phyloP scores from a whole-genome alignment of 2,113 vertebrate genomes.

The Xiphophorus maculatus region DNA sequence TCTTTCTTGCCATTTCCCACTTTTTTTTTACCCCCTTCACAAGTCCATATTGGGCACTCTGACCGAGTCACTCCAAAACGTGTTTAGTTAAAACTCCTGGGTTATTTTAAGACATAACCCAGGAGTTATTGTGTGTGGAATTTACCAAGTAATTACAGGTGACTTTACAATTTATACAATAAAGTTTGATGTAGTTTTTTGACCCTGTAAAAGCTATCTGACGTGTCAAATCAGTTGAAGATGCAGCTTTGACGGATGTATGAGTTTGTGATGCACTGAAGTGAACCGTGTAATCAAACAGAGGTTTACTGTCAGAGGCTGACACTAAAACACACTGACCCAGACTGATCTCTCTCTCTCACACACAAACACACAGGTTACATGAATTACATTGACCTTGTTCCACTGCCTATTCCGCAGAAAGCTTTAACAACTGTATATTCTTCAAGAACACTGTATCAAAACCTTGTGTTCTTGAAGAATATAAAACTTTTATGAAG shows the following conservation, averaged over 20 bases:
- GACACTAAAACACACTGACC: conserved; percentile 62
- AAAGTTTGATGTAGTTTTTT: not conserved
- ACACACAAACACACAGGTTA: conserved; percentile 6
- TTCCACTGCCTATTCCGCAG: not conserved
- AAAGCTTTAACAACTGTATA: not conserved
- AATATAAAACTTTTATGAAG: conserved; percentile 13
- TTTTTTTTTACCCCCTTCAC: no score
- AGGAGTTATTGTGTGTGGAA: no score
- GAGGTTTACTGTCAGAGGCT: conserved; percentile 33
- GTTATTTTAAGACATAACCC: no score
- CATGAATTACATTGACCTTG: not conserved
- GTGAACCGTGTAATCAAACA: conserved; percentile 31
- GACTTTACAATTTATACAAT: no score
- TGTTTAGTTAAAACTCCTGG: no score
- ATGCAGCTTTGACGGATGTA: not conserved
- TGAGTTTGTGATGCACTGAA: conserved; percentile 11
- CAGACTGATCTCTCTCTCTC: conserved; percentile 39
- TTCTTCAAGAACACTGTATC: not conserved
- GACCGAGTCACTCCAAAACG: no score
- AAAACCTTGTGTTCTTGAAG: not conserved
- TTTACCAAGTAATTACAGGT: no score
- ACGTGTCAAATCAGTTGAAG: not conserved
- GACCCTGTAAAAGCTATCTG: not conserved
- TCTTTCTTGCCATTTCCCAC: not conserved
- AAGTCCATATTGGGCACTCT: no score